These are phyloP conservation scores for Acrocera orbiculus DNA, from an alignment of 2,888 invertebrate species.

Conservation along the genomic window DNA sequence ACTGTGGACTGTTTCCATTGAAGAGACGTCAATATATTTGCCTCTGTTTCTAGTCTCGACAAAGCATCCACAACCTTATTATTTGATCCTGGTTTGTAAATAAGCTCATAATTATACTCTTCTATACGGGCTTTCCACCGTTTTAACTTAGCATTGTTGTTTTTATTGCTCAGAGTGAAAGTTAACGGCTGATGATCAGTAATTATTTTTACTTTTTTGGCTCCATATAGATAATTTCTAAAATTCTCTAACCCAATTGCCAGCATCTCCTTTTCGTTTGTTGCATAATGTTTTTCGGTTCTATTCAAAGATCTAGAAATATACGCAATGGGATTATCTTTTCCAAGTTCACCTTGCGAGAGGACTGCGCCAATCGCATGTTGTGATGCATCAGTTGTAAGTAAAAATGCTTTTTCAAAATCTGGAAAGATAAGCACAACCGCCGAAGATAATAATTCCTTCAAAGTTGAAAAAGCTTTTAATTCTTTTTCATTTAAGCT, in stretches of 20 bases:
- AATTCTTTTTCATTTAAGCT: constrained; percentile 4
- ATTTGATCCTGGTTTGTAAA: constrained; percentile 9
- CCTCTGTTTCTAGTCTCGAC: constrained; percentile 4
- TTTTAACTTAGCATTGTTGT: constrained; percentile 9
- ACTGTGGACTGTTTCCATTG: constrained; percentile 7
- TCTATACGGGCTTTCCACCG: constrained; percentile 10
- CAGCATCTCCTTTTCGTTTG: constrained; percentile 9
- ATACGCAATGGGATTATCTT: constrained; percentile 1
- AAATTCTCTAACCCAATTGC: constrained; percentile 7
- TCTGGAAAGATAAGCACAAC: constrained; percentile 1
- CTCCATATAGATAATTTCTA: constrained; percentile 9
- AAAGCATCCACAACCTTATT: constrained; percentile 9
- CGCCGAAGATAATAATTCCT: no score
- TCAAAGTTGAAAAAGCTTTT: no score
- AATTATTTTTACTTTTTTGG: constrained; percentile 9
- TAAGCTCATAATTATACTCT: constrained; percentile 9
- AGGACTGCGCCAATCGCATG: constrained; percentile 3
- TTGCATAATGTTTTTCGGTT: constrained; percentile 11
- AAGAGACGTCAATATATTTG: background rate
- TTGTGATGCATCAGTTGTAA: constrained; percentile 4
- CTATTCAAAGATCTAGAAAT: constrained; percentile 4
- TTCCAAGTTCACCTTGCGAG: constrained; percentile 1
- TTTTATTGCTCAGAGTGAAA: constrained; percentile 4
- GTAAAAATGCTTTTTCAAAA: constrained; percentile 1
- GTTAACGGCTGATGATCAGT: constrained; percentile 11